These are phyloP conservation scores for Neolamprologus hecqui DNA, from an alignment of 2,113 vertebrate genomes.

Conservation along the genomic window DNA sequence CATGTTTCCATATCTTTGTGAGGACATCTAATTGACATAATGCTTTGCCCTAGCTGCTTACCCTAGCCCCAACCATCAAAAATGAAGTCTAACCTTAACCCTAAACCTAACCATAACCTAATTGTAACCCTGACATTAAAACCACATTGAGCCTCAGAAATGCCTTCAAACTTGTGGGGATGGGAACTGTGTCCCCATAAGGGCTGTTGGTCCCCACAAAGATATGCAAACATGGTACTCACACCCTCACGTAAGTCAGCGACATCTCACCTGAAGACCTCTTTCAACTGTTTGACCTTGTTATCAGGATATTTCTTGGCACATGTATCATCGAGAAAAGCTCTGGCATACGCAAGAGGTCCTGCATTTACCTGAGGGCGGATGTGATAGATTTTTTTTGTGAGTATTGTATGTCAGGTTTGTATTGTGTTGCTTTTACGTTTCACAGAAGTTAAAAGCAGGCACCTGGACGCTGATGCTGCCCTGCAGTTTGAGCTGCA, in stretches of 20 bases:
- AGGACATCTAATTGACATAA: background rate
- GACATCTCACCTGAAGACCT: conserved; percentile 87
- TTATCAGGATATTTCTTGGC: conserved; percentile 95
- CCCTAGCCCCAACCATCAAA: background rate
- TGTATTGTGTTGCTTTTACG: background rate
- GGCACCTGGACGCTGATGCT: conserved; percentile 96
- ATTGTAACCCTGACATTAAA: background rate
- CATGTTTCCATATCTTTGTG: background rate
- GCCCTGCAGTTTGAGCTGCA: conserved; percentile 96
- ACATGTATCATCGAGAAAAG: conserved; percentile 88
- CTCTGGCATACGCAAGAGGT: conserved; percentile 91
- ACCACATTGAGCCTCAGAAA: background rate
- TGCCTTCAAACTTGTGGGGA: background rate
- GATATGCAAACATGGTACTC: background rate
- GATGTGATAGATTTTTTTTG: background rate
- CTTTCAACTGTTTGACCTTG: conserved; percentile 94
- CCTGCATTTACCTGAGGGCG: conserved; percentile 87
- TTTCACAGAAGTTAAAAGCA: background rate
- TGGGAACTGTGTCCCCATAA: background rate
- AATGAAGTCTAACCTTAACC: background rate
- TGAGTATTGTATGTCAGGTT: background rate
- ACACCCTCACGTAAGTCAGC: background rate
- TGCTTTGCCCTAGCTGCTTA: background rate
- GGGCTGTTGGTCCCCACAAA: background rate
- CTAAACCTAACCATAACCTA: background rate